phyloP scores from a whole-genome alignment of 1,140 invertebrate genomes.

The Gyrodactylus salaris region DNA sequence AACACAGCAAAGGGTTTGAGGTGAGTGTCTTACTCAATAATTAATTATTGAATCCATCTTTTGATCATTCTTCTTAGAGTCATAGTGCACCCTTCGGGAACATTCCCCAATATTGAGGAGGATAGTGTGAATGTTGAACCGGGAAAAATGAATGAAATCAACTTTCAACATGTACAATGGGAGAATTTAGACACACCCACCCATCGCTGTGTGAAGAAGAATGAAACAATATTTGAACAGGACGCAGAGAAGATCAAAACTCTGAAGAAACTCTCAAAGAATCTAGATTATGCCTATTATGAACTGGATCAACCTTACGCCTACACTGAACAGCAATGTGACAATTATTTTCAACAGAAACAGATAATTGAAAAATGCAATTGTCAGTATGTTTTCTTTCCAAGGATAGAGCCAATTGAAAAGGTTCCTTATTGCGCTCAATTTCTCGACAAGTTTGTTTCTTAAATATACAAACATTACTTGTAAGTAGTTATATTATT shows the following conservation, averaged over 20 bases:
- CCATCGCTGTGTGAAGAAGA: neutral
- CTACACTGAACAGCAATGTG: slow-evolving; percentile 1
- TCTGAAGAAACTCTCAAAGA: too few species aligned
- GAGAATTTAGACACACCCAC: neutral
- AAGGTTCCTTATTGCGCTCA: neutral
- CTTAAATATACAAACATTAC: too few species aligned
- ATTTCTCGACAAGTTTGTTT: too few species aligned
- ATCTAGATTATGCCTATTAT: neutral
- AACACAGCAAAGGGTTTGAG: slow-evolving; percentile 1
- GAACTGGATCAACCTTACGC: neutral
- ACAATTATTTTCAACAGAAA: neutral
- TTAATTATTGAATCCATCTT: too few species aligned
- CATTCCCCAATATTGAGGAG: neutral
- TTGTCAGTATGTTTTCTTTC: neutral
- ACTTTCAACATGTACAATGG: neutral
- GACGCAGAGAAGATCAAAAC: neutral
- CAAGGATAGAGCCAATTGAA: neutral
- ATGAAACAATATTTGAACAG: neutral
- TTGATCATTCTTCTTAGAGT: neutral
- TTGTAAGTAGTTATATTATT: too few species aligned
- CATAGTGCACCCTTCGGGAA: neutral
- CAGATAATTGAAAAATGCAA: neutral
- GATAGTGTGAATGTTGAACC: slow-evolving; percentile 3
- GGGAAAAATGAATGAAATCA: slow-evolving; percentile 6
- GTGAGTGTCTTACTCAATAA: too few species aligned